A percentile compares a stretch with the other conserved stretches of the same genome.
phyloP scores from a whole-genome alignment of 2,888 invertebrate species.

The Agrilus mali region DNA sequence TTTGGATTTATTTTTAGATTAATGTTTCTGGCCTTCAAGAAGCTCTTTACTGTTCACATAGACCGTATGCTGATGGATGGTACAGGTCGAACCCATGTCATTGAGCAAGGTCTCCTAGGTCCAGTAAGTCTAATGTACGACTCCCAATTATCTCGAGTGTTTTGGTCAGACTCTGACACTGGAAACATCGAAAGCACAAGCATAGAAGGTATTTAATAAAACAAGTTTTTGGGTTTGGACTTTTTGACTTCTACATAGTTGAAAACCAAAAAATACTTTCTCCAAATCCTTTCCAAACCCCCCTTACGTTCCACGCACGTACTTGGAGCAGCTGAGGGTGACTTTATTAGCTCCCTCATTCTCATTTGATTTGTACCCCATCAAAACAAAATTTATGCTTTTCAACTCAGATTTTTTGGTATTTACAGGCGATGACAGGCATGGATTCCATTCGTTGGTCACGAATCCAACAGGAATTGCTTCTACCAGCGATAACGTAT shows the following conservation, averaged over 20 bases:
- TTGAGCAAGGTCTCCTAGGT: conserved; percentile 35
- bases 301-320: no score
- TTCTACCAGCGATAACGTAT: conserved; percentile 48
- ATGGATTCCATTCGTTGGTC: conserved; percentile 28
- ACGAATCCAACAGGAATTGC: conserved; percentile 43
- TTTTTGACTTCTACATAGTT: neutral
- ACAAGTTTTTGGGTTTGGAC: neutral
- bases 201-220: conserved; percentile 38
- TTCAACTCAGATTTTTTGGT: no score
- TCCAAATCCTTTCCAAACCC: no score
- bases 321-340: no score
- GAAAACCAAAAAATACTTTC: neutral
- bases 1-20: conserved; percentile 9
- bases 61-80: conserved; percentile 61
- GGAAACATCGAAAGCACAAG: conserved; percentile 52
- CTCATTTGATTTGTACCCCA: no score
- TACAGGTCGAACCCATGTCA: conserved; percentile 33
- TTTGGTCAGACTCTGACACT: conserved; percentile 54
- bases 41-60: conserved; percentile 37
- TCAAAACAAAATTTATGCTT: no score
- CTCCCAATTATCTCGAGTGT: conserved; percentile 43
- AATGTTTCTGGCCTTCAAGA: conserved; percentile 24
- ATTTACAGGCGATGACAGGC: conserved; percentile 28
- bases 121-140: conserved; percentile 47
- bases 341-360: no score